Conservation (phyloP, 2,113 vertebrate species). For the Smithornis capensis region DNA sequence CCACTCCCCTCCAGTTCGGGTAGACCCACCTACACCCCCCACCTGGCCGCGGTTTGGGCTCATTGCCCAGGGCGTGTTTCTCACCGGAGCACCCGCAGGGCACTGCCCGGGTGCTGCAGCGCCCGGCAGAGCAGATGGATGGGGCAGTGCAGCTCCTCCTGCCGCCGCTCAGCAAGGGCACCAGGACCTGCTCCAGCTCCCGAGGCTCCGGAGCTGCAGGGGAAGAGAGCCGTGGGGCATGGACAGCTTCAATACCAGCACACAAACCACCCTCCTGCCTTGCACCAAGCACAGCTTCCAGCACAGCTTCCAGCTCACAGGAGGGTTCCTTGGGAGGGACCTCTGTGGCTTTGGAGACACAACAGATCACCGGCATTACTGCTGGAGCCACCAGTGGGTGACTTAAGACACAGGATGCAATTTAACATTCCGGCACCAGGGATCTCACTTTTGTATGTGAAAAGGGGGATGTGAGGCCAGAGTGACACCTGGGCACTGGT, state of each 20-base stretch:
- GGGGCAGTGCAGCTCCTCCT: neutral
- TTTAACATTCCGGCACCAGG: fast-evolving
- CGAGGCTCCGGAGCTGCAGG: neutral
- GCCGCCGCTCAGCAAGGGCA: fast-evolving
- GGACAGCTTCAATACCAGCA: fast-evolving
- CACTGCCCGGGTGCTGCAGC: fast-evolving
- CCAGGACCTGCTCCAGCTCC: fast-evolving
- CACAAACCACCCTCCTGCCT: too few relatives aligned
- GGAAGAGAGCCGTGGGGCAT: fast-evolving
- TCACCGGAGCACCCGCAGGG: neutral
- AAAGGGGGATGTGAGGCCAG: neutral
- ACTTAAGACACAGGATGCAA: neutral
- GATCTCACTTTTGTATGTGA: fast-evolving
- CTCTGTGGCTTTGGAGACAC: neutral
- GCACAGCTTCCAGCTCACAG: fast-evolving
- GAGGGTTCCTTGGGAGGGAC: neutral
- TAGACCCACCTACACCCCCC: neutral
- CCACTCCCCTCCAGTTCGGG: fast-evolving
- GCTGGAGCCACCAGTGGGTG: too few relatives aligned
- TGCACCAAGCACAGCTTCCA: neutral
- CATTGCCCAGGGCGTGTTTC: fast-evolving
- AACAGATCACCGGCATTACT: fast-evolving
- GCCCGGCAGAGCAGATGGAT: neutral
- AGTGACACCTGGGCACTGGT: fast-evolving
- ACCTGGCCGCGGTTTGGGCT: fast-evolving